These are phyloP conservation scores for Pogoniulus pusillus DNA, from an alignment of 2,797 vertebrate genomes.

Conservation along the genomic window DNA sequence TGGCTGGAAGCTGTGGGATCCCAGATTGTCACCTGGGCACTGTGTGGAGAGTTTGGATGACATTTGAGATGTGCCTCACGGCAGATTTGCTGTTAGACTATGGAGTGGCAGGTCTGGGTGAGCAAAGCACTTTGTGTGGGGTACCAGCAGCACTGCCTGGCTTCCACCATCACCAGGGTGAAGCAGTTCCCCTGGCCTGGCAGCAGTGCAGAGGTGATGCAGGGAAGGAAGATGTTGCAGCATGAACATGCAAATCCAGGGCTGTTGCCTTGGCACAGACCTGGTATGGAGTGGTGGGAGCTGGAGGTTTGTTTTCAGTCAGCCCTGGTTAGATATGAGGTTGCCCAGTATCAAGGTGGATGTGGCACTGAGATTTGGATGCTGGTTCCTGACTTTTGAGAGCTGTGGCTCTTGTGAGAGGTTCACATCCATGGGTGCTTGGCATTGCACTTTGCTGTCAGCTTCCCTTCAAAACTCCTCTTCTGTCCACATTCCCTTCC, in stretches of 20 bases:
- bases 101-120: neutral
- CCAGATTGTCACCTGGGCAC: neutral
- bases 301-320: neutral
- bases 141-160: neutral
- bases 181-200: neutral
- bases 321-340: neutral
- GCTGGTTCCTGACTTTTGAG: neutral
- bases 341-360: neutral
- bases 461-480: neutral
- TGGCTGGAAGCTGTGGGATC: neutral
- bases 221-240: neutral
- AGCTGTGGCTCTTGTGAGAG: neutral
- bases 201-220: neutral
- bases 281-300: neutral
- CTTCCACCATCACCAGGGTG: neutral
- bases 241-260: neutral
- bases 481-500: neutral
- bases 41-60: neutral
- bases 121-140: neutral
- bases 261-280: slow-evolving; percentile 10
- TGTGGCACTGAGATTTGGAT: neutral
- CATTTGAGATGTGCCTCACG: neutral
- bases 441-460: slow-evolving; percentile 31
- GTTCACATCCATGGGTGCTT: neutral
- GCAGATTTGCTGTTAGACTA: neutral